phyloP scores from a whole-genome alignment of 2,797 vertebrate species.

The Peromyscus aztecus region DNA sequence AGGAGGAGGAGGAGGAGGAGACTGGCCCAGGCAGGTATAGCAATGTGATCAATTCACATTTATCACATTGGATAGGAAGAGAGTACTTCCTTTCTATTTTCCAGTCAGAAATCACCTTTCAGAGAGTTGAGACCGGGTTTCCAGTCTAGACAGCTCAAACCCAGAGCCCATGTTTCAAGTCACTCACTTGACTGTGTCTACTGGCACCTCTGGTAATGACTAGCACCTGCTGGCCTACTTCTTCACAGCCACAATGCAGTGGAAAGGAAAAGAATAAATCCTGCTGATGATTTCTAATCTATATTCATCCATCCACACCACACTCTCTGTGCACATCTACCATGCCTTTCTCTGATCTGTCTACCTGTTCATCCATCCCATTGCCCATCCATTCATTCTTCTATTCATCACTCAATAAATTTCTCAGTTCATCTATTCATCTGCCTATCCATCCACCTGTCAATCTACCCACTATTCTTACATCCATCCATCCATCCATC shows the following conservation, averaged over 20 bases:
- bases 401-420: neutral
- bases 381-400: neutral
- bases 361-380: neutral
- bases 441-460: neutral
- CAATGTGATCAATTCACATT: neutral
- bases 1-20: no score
- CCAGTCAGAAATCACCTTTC: neutral
- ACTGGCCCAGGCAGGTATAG: neutral
- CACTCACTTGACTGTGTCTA: neutral
- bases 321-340: neutral
- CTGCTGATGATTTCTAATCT: conserved; percentile 1
- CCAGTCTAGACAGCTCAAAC: neutral
- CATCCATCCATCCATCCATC: neutral
- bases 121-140: neutral
- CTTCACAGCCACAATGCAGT: neutral
- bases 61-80: neutral
- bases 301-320: neutral
- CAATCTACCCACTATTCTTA: neutral
- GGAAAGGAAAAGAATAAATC: neutral
- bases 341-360: neutral
- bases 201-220: neutral
- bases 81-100: neutral
- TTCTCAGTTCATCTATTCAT: neutral
- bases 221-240: neutral
- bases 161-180: neutral